Percentiles rank a stretch among this genome's conserved stretches.
Conservation (phyloP, 2,113 vertebrate genomes). For the Tupaia tana region DNA sequence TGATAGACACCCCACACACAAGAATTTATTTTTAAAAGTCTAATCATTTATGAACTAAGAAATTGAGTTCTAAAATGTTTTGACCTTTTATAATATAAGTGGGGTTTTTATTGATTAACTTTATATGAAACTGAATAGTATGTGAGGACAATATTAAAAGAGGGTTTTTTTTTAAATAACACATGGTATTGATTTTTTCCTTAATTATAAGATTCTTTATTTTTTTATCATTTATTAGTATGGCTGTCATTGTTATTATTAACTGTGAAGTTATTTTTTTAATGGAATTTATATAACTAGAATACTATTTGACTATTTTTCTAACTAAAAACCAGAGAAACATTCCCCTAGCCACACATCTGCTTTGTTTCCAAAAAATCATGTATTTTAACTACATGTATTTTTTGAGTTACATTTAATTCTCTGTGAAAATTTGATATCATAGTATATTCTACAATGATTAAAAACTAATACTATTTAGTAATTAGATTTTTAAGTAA, state of each 20-base stretch:
- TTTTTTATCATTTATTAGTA: neutral
- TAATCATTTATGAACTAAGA: slow-evolving; percentile 23
- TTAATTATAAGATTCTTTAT: neutral
- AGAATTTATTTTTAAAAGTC: slow-evolving; percentile 51
- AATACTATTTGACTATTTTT: slow-evolving; percentile 54
- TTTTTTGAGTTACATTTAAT: neutral
- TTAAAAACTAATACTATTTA: neutral
- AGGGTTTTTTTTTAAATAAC: neutral
- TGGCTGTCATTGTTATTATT: neutral
- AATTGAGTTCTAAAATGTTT: slow-evolving; percentile 8
- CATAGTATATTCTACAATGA: neutral
- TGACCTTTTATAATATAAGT: neutral
- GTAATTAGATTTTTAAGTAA: neutral
- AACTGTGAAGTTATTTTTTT: slow-evolving; percentile 40
- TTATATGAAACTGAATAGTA: slow-evolving; percentile 29
- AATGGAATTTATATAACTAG: slow-evolving; percentile 14
- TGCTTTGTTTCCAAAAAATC: slow-evolving; percentile 13
- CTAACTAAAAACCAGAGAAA: slow-evolving; percentile 40
- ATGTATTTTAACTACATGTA: neutral
- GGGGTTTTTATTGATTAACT: slow-evolving; percentile 43
- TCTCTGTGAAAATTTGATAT: slow-evolving; percentile 16
- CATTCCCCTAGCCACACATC: neutral
- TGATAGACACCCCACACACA: neutral
- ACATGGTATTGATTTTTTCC: neutral
- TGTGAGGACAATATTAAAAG: neutral